Evolutionary conservation across 2,797 vertebrate genomes (phyloP), one percentile per base, ranked within the genome.

Genomic region (Hoplostethus mediterraneus): DNA sequence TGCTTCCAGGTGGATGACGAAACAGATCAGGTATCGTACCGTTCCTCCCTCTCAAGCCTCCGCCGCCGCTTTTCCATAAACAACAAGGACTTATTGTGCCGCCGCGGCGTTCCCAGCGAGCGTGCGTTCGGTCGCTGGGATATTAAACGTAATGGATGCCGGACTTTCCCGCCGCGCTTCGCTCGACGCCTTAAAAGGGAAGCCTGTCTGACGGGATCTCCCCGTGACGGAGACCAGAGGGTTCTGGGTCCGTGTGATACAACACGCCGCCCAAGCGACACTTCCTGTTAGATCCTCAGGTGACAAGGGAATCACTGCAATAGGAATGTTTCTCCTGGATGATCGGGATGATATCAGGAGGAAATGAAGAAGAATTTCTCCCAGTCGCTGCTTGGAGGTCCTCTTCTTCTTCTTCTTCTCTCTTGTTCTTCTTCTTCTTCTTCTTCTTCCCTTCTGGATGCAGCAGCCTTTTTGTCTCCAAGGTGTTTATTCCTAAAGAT

Each of bases 121-220:
- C 55, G 66, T 49, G 59, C 17, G 1, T 30, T 2, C 16, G 45
- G 49, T 63, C 48, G 47, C 77, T 71, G 69, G 79, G 79, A 36
- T 73, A 80, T 77, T 83, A 80, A 84, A 77, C 60, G 81, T 80
- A 75, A 84, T 70, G 66, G 79, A 81, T 56, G 67, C 58, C 59
- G 57, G 1, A 31, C 83, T 90, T 90, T 85, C 81, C 87, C 87
- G 71, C 54, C 10, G 11, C 25, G 57, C 79, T 77, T 77, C 63
- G 73, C 76, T 81, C 59, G 55, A 44, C 75, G 60, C 89, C 89
- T 89, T 92, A 90, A 89, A 91, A 89, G 88, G 86, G 78, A 17
- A 49, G 66, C 25, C 6, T 38, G 85, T 82, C 82, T 53, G 63
- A 62, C 33, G 40, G 63, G 51, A 64, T 64, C 49, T 63, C 58